Evolutionary conservation across 2,797 vertebrate species (phyloP), one percentile per base, ranked within the genome.

Genomic region (Etheostoma perlongum): DNA sequence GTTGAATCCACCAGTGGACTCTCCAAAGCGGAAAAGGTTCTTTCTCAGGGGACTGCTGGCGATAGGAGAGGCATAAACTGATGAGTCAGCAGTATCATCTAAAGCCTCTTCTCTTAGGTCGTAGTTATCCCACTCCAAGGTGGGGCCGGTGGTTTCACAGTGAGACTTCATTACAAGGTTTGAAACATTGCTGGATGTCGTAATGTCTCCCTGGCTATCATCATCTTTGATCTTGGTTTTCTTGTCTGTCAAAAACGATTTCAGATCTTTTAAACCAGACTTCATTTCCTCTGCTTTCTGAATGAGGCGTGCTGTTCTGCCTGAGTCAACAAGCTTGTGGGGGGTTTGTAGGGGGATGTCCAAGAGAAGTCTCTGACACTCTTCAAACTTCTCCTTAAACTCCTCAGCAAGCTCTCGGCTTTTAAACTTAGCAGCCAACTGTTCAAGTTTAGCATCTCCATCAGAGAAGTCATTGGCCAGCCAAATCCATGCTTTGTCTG

Each of bases 241-340:
- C 66, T 96, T 96, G 25, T 97, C 96, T 0, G 97, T 99, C 89
- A 99, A 91, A 90, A 98, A 97, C 0, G 91, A 97, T 92, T 99
- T 99, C 19, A 99, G 94, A 86, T 99, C 97, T 95, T 99, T 99
- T 40, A 99, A 95, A 27, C 95, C 98, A 60, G 95, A 96, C 88
- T 99, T 99, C 97, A 99, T 99, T 92, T 99, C 97, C 92, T 99
- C 98, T 21, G 98, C 98, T 92, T 97, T 99, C 92, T 98, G 95
- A 89, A 99, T 99, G 57, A 99, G 96, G 12, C 96, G 97, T 30
- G 98, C 98, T 15, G 98, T 97, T 89, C 97, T 95, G 55, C 97
- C 97, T 0, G 97, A 96, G 92, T 98, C 97, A 36, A 99, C 92
- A 57, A 99, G 96, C 84, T 99, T 99, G 90, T 99, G 98, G 5